Evolutionary conservation across 2,113 vertebrate genomes (phyloP).

Genomic region (Sinocyclocheilus maitianheensis): DNA sequence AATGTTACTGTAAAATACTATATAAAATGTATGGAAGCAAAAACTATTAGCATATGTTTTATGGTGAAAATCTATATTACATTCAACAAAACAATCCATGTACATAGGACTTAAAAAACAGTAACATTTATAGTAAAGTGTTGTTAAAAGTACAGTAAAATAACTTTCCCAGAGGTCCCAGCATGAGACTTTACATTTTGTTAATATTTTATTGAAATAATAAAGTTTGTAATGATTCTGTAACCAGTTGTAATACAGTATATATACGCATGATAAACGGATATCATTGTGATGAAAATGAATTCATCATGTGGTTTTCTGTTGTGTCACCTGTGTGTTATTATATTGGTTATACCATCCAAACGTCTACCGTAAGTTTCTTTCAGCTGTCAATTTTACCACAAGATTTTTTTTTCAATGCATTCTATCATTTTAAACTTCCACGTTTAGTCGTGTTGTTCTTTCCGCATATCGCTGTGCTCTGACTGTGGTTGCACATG

Average conservation of each 20-base stretch:
- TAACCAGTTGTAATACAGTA: no score
- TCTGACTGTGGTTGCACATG: slow-evolving; percentile 68
- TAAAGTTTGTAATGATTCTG: neutral
- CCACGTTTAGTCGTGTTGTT: neutral
- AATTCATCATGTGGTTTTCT: neutral
- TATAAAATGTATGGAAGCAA: neutral
- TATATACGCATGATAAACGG: no score
- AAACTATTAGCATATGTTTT: neutral
- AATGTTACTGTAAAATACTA: neutral
- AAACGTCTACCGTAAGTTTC: neutral
- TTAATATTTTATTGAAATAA: neutral
- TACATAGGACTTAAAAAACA: no score
- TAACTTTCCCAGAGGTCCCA: neutral
- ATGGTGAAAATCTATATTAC: neutral
- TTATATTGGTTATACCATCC: neutral
- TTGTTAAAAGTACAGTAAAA: neutral
- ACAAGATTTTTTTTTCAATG: neutral
- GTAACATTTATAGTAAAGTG: no score
- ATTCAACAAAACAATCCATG: neutral
- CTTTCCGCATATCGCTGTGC: slow-evolving; percentile 60
- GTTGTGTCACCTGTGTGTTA: neutral
- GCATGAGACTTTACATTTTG: neutral
- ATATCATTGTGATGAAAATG: neutral
- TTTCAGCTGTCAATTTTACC: neutral
- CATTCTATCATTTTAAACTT: neutral